Conservation (phyloP, 2,797 vertebrate genomes). For the Coreius guichenoti region DNA sequence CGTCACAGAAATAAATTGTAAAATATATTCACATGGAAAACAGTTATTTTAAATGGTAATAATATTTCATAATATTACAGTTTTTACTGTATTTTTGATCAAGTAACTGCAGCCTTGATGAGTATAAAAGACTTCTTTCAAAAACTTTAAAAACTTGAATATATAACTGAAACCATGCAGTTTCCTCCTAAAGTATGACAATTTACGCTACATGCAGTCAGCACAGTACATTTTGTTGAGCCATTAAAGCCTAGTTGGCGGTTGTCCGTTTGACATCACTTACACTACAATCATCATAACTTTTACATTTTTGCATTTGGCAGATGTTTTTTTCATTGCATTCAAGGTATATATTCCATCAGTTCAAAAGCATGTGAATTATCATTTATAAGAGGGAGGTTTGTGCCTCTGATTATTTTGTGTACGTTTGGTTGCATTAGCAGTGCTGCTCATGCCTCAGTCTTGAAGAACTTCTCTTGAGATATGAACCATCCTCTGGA, state of each 20-base stretch:
- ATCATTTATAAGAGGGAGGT: background rate
- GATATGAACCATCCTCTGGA: slow-evolving; percentile 70
- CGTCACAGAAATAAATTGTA: background rate
- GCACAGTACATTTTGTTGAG: background rate
- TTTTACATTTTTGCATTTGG: background rate
- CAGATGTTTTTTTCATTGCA: too few species aligned
- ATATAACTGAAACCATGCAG: background rate
- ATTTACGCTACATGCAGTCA: background rate
- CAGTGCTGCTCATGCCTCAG: background rate
- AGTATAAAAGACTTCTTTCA: background rate
- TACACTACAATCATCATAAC: background rate
- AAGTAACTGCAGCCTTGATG: background rate
- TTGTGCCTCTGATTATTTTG: slow-evolving; percentile 43
- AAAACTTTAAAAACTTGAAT: background rate
- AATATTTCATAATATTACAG: background rate
- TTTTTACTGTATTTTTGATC: background rate
- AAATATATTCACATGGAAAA: too few species aligned
- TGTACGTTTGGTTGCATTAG: background rate
- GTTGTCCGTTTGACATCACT: background rate
- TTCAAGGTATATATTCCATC: background rate
- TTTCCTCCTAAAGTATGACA: background rate
- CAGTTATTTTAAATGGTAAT: background rate
- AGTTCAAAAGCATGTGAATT: background rate
- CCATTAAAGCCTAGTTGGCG: background rate
- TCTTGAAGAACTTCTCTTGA: slow-evolving; percentile 56